Base-by-base conservation (phyloP, 2,888 invertebrate species). In the Oscheius sp. region DNA sequence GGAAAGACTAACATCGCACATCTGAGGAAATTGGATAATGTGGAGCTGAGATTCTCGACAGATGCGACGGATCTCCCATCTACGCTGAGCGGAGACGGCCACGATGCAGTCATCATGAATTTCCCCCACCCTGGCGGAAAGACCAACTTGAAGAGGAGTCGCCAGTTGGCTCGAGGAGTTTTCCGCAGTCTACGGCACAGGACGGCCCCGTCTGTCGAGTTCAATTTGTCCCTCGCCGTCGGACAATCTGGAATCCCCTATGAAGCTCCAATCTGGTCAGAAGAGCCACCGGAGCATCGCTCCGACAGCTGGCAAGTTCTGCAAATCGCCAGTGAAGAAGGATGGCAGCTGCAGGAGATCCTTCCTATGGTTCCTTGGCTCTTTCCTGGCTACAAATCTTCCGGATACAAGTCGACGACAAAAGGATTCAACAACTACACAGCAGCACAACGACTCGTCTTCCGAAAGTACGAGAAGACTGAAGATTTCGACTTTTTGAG, bases 41-140 rank as follows among this genome's bases (percentile, higher is more conserved):
- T 79, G 11, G n/a, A 58, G 3, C 55, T 83, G 5, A 47, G 70
- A 1, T 84, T 82, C 42, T 63, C 71, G 4, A 75, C 79, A 1
- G 84, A 84, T 60, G 84, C 83, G 0, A 83, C 84, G 0, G 59
- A 55, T 21, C 68, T 82, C 2, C 74, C 78, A 9, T 42, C 42
- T 7, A n/a, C 21, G n/a, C 55, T 47, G 4, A 80, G 78, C 79
- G 50, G 47, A 3, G 53, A 59, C 3, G 55, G 59, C 37, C 92
- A 91, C 85, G 86, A 90, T 37, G 90, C 90, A 83, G 90, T 93
- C 53, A 89, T 92, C 70, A 92, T 93, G 89, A 93, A 93, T 85
- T 93, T 93, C 84, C 93, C 93, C 9, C 92, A 92, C 87, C 90
- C 91, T 55, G 92, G 92, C 48, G 92, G 92, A 7, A 92, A 92